Evolutionary conservation across 2,797 vertebrate species (phyloP), one percentile per base, ranked within the genome.

Genomic region (Spinus olivaceus): DNA sequence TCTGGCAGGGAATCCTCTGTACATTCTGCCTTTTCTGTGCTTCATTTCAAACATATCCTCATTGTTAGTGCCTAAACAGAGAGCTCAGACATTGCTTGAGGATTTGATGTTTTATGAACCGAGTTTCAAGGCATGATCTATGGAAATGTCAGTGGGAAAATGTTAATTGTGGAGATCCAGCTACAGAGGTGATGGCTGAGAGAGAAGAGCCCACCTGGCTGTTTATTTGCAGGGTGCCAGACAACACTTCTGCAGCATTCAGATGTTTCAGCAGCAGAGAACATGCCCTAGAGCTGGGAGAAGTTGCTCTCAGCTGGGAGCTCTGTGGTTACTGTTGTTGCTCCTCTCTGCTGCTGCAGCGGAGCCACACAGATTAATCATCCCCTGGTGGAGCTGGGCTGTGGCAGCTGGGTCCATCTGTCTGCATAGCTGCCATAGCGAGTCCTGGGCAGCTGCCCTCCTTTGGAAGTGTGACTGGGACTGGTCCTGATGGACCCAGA

Each of bases 1-100:
- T 88, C 96, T 96, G 91, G 46, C 72, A 88, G 91, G 85, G 92
- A 96, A 81, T 89, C 79, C 85, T 90, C 50, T 69, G 39, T 37
- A 32, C 47, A 5, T 53, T 74, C 44, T 61, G 64, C 33, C 49
- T 93, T 85, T 73, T 67, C 14, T 42, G 64, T 35, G 42, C 53
- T 78, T 73, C 71, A 50, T 74, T 85, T 87, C 65, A 54, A 65
- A 53, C 41, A 56, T 80, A 33, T 51, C 37, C 33, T 80, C 4
- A 0, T 16, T 33, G 14, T 30, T 21, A 32, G 24, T 27, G 35
- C 19, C 71, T 49, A 19, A 56, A 81, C 15, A 41, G 35, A 41
- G 66, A 32, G 33, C 63, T n/a, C 41, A 42, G 65, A 50, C 39
- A 30, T 50, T 33, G 4, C 54, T 44, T 37, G 59, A 37, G 23